These are phyloP conservation scores for Platyura marginata DNA, from an alignment of 1,140 invertebrate genomes.

Conservation along the genomic window DNA sequence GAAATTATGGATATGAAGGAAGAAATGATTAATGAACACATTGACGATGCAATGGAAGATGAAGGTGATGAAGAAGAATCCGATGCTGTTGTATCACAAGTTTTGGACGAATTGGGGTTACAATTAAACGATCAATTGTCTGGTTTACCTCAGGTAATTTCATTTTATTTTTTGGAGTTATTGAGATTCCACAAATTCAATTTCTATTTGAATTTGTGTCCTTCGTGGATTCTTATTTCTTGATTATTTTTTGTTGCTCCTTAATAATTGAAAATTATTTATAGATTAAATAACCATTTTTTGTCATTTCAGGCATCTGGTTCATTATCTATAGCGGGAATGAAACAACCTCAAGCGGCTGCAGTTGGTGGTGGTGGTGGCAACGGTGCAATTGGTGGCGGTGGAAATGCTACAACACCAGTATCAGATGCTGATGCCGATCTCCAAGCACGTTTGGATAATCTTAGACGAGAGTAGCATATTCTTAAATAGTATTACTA, in stretches of 20 bases:
- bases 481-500: too few relatives aligned
- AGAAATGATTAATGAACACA: constrained; percentile 99
- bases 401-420: constrained; percentile 31
- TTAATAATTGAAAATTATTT: too few relatives aligned
- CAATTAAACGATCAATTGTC: constrained; percentile 81
- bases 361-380: constrained; percentile 32
- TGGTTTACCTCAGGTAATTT: constrained; percentile 50
- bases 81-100: constrained; percentile 80
- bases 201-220: neutral
- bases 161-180: neutral
- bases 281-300: too few relatives aligned
- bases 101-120: constrained; percentile 91
- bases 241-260: too few relatives aligned
- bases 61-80: constrained; percentile 98
- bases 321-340: constrained; percentile 18
- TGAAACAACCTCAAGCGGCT: constrained; percentile 23
- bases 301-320: constrained; percentile 10
- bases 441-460: constrained; percentile 84
- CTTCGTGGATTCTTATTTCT: too few relatives aligned
- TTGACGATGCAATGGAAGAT: constrained; percentile 98
- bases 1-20: constrained; percentile 99
- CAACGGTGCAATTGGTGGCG: constrained; percentile 31
- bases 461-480: constrained; percentile 76
- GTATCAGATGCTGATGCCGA: constrained; percentile 82
- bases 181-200: neutral